These are phyloP conservation scores for Wasmannia auropunctata DNA, from an alignment of 1,140 invertebrate genomes.

Conservation along the genomic window DNA sequence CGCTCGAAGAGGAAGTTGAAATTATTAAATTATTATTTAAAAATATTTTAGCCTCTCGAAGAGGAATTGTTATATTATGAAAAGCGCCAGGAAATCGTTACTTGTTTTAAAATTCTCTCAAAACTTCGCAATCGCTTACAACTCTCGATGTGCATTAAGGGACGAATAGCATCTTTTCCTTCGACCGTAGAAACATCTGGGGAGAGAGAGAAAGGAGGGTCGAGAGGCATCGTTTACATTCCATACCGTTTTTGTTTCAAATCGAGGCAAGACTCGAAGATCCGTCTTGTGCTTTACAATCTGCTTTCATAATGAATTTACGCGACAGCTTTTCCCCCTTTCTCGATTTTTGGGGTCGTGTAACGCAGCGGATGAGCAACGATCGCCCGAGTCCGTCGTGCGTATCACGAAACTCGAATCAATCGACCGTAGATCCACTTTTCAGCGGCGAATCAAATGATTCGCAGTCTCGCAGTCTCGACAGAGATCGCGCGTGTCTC, in stretches of 20 bases:
- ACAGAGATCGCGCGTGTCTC: not conserved
- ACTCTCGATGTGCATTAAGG: not conserved
- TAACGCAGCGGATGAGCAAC: not conserved
- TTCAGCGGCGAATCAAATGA: not conserved
- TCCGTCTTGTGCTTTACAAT: not conserved
- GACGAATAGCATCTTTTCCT: not conserved
- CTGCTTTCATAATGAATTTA: not conserved
- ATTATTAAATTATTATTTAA: not conserved
- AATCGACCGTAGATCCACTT: conserved; percentile 2
- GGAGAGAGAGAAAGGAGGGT: not conserved
- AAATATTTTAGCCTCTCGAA: not conserved
- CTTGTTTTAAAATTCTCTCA: not conserved
- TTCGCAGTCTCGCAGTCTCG: not conserved
- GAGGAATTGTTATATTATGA: not conserved
- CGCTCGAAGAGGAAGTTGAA: not conserved
- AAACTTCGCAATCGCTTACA: not conserved
- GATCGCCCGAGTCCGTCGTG: not conserved
- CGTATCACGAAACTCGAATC: not conserved
- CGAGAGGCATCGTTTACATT: not conserved
- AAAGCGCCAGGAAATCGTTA: not conserved
- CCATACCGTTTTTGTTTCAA: not conserved
- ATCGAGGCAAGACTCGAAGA: not conserved
- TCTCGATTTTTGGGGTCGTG: not conserved
- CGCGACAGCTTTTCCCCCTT: not conserved
- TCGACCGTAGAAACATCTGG: not conserved